Conservation (phyloP, 2,797 vertebrate species). For the Mionectes olivaceus region DNA sequence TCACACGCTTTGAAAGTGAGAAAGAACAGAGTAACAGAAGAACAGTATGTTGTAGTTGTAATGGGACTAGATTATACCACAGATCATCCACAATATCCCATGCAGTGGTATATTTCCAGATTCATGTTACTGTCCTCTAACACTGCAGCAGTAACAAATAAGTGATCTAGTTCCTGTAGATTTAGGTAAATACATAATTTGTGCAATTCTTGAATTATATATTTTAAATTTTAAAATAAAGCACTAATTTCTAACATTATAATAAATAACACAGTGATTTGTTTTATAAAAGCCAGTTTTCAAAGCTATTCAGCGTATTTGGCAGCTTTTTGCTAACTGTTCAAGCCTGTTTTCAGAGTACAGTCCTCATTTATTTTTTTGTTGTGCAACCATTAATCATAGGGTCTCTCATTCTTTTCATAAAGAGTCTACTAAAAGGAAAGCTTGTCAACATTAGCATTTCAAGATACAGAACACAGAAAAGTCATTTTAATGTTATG, state of each 20-base stretch:
- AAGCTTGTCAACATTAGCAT: not conserved
- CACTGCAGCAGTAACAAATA: not conserved
- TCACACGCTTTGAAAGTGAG: not conserved
- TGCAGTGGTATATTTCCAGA: not conserved
- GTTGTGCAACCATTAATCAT: constrained; percentile 26
- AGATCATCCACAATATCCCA: not conserved
- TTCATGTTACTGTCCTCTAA: not conserved
- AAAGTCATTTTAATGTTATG: not conserved
- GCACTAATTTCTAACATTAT: not conserved
- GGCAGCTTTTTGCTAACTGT: not conserved
- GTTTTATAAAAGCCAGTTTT: constrained; percentile 16
- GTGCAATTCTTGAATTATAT: not conserved
- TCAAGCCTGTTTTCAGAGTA: constrained; percentile 16
- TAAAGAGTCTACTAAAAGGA: not conserved
- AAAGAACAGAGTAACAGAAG: not conserved
- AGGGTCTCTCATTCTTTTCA: constrained; percentile 20
- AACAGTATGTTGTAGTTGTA: not conserved
- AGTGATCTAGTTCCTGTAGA: not conserved
- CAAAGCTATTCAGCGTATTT: constrained; percentile 22
- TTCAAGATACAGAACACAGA: not conserved
- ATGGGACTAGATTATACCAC: not conserved
- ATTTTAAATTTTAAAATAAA: not conserved
- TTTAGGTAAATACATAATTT: not conserved
- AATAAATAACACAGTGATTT: not conserved
- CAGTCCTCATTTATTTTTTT: constrained; percentile 30